Conservation (phyloP, 2,888 invertebrate species). For the Thelaira solivaga region DNA sequence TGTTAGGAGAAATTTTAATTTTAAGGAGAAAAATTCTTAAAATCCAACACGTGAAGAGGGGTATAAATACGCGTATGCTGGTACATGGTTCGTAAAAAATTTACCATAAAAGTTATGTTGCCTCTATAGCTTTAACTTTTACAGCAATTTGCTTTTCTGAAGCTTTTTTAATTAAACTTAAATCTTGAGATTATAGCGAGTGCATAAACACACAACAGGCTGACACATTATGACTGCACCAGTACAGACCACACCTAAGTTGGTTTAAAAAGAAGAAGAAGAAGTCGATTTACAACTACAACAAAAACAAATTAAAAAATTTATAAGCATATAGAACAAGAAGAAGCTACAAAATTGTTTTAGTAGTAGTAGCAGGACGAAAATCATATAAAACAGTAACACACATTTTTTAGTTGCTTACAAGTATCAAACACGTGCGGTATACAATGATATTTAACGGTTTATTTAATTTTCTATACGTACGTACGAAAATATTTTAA, state of each 20-base stretch:
- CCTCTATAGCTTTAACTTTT: not conserved
- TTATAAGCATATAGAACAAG: not conserved
- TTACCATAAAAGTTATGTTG: not conserved
- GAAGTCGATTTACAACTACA: not conserved
- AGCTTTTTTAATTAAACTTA: conserved; percentile 22
- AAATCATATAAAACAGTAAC: conserved; percentile 31
- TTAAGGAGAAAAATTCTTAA: too few species aligned
- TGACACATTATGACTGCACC: not conserved
- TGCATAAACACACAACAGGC: not conserved
- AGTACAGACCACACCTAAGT: conserved; percentile 37
- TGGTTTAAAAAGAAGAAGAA: conserved; percentile 14
- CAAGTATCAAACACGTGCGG: conserved; percentile 32
- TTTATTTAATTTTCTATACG: conserved; percentile 17
- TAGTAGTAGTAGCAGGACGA: conserved; percentile 42
- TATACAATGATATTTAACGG: conserved; percentile 27
- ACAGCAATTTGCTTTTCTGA: conserved; percentile 13
- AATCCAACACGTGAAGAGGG: conserved; percentile 14
- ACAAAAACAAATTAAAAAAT: too few species aligned
- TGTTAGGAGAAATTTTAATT: too few species aligned
- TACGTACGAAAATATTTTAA: conserved; percentile 20
- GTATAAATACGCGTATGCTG: too few species aligned
- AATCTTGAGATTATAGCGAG: not conserved
- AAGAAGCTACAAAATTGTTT: conserved; percentile 3
- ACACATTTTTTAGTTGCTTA: conserved; percentile 51
- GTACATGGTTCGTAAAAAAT: not conserved